Percentiles rank a stretch among this genome's conserved stretches.
Conservation (phyloP, 1,140 invertebrate genomes). For the Sycophila sp. region DNA sequence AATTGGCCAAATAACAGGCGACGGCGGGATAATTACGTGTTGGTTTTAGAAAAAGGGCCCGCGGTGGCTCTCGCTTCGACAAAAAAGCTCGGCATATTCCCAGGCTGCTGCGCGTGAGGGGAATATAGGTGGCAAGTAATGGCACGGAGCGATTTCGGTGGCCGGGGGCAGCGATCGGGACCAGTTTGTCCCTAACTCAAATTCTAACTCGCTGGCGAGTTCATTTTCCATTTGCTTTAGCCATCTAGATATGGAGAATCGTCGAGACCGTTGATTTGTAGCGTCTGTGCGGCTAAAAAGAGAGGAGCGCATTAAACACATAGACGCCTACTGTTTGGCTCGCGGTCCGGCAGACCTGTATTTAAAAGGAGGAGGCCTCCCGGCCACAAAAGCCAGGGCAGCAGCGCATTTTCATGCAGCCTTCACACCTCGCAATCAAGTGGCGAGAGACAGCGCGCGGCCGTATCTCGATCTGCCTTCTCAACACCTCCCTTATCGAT, state of each 20-base stretch:
- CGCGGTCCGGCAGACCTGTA: conserved; percentile 10
- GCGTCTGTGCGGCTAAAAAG: neutral
- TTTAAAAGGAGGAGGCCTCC: neutral
- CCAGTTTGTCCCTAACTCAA: too few relatives aligned
- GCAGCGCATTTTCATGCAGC: conserved; percentile 16
- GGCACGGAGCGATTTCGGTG: too few relatives aligned
- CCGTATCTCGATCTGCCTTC: conserved; percentile 56
- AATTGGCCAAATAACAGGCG: conserved; percentile 58
- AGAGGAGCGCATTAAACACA: conserved; percentile 12
- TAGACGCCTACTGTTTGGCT: conserved; percentile 18
- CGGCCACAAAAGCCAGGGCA: neutral
- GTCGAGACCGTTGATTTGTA: conserved; percentile 33
- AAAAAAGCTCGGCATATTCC: conserved; percentile 42
- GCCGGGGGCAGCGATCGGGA: too few relatives aligned
- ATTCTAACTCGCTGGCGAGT: too few relatives aligned
- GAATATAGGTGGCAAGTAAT: too few relatives aligned
- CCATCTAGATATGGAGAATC: too few relatives aligned
- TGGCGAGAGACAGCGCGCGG: neutral
- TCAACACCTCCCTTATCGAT: conserved; percentile 59
- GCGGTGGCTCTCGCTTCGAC: conserved; percentile 55
- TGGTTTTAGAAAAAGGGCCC: conserved; percentile 65
- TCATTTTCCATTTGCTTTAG: too few relatives aligned
- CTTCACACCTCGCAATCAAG: conserved; percentile 54
- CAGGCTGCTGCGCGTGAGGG: neutral
- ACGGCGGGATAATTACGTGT: conserved; percentile 65